These are phyloP conservation scores for Oscarella lobularis DNA, from an alignment of 37 sponge, comb jelly and placozoan genomes.

Conservation along the genomic window DNA sequence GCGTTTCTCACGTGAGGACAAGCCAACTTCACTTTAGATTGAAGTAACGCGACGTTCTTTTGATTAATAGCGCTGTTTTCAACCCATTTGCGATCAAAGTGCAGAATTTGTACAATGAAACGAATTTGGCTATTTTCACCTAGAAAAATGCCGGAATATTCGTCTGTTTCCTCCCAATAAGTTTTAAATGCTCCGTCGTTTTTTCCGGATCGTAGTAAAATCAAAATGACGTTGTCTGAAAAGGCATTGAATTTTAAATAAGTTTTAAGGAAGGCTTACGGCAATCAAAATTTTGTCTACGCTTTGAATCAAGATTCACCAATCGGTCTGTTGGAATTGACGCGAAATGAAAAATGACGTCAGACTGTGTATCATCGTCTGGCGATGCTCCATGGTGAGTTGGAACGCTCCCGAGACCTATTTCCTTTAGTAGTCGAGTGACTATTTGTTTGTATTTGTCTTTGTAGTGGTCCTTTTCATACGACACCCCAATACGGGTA, in stretches of 20 bases:
- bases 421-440: too few relatives aligned
- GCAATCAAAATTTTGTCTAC: not conserved
- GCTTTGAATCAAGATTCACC: not conserved
- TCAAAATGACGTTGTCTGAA: not conserved
- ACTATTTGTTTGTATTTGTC: too few relatives aligned
- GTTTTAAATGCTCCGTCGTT: not conserved
- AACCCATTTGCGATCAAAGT: not conserved
- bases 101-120: not conserved
- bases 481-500: too few relatives aligned
- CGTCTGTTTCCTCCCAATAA: not conserved
- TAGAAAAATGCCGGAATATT: not conserved
- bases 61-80: not conserved
- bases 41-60: not conserved
- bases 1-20: not conserved
- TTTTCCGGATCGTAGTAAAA: not conserved
- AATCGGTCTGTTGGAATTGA: not conserved
- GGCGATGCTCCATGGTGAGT: too few relatives aligned
- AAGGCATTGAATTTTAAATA: not conserved
- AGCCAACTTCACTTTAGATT: not conserved
- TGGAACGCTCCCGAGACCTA: too few relatives aligned
- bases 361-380: too few relatives aligned
- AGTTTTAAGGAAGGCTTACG: not conserved
- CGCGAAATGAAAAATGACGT: not conserved
- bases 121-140: not conserved
- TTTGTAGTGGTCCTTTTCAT: too few relatives aligned